Percentiles rank a stretch among this genome's conserved stretches.
Conservation (phyloP, 2,797 vertebrate species). For the Sitta carolinensis region DNA sequence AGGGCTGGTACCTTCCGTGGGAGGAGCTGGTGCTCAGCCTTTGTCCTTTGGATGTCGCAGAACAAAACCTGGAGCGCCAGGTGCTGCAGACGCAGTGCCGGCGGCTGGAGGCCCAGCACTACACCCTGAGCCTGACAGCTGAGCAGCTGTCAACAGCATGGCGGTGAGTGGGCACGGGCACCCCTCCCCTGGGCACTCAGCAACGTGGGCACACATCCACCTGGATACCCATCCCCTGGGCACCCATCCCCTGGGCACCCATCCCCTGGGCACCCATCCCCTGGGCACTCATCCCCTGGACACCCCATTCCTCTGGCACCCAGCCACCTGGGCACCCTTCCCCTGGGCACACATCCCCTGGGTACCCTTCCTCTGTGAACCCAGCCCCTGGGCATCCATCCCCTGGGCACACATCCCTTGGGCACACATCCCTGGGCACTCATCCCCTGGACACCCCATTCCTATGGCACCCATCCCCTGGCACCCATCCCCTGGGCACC, state of each 20-base stretch:
- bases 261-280: no score
- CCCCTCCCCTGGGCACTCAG: not conserved
- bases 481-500: not conserved
- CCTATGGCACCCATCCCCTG: not conserved
- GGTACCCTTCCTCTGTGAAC: not conserved
- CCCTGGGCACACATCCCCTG: not conserved
- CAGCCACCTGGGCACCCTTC: not conserved
- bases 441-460: not conserved
- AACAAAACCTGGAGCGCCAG: constrained; percentile 94
- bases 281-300: not conserved
- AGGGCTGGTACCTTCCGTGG: not conserved
- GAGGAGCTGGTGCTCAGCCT: not conserved
- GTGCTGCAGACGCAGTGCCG: constrained; percentile 93
- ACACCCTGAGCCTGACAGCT: constrained; percentile 92
- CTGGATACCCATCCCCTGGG: not conserved
- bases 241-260: not conserved
- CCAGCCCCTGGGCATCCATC: rapidly evolving
- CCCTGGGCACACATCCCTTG: not conserved
- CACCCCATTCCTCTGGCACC: rapidly evolving
- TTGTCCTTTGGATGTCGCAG: constrained; percentile 63
- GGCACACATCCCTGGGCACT: not conserved
- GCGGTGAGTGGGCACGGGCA: constrained; percentile 81
- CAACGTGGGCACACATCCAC: no score
- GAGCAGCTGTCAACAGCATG: constrained; percentile 96
- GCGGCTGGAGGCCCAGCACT: constrained; percentile 94